Percentiles rank a stretch among this genome's conserved stretches.
Conservation (phyloP, 1,140 invertebrate genomes). For the Periplaneta americana region DNA sequence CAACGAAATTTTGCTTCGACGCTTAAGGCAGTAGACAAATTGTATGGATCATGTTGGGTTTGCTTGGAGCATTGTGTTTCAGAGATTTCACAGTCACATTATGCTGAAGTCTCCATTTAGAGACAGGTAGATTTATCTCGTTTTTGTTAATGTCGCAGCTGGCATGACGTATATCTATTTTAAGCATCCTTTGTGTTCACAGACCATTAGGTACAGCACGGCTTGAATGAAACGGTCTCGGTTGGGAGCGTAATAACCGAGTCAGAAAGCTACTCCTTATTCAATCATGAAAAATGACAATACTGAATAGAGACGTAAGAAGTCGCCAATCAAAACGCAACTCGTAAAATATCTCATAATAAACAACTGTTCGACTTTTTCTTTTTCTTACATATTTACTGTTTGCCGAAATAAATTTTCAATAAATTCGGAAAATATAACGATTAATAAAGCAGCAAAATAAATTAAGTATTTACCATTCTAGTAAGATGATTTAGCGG, state of each 20-base stretch:
- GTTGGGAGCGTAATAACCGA: neutral
- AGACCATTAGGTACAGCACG: neutral
- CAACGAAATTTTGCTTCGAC: no score
- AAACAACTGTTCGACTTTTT: no score
- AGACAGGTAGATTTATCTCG: neutral
- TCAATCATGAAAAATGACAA: neutral
- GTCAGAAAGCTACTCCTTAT: neutral
- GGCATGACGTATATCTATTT: neutral
- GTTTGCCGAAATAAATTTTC: no score
- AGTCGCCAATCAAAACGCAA: neutral
- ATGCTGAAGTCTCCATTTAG: neutral
- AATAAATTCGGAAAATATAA: no score
- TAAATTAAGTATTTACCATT: no score
- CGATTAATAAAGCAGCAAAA: no score
- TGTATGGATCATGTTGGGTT: no score
- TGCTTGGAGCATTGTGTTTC: no score
- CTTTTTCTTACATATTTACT: no score
- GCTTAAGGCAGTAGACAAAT: no score
- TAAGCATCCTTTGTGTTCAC: neutral
- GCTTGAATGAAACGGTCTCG: neutral
- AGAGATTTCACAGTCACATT: neutral
- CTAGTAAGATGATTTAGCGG: no score
- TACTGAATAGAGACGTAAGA: neutral
- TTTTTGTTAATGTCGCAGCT: neutral
- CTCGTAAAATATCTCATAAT: no score